Percentiles rank a stretch among this genome's conserved stretches.
Conservation (phyloP, 2,797 vertebrate genomes). For the Dendrocincla fuliginosa region DNA sequence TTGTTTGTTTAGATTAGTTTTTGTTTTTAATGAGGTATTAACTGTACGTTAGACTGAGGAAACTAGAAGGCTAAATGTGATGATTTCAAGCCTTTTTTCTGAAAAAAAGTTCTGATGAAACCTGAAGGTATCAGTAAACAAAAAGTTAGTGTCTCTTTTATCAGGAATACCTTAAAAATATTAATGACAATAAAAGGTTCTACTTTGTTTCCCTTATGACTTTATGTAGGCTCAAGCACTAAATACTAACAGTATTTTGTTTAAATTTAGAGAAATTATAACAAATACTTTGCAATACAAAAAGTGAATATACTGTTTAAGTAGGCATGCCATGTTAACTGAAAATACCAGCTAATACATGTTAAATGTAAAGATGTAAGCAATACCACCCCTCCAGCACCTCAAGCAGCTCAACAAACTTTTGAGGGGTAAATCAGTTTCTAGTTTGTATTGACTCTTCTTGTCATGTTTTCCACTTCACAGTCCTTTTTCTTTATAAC, state of each 20-base stretch:
- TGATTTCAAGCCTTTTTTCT: background rate
- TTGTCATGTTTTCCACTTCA: background rate
- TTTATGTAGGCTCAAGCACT: background rate
- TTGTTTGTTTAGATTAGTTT: background rate
- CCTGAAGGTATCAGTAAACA: background rate
- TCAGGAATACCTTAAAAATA: background rate
- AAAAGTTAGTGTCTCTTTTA: background rate
- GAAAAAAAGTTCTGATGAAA: background rate
- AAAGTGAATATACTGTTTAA: background rate
- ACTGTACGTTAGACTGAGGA: background rate
- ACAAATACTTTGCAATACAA: background rate
- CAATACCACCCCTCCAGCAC: background rate
- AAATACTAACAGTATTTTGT: background rate
- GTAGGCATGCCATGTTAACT: background rate
- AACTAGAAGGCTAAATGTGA: background rate
- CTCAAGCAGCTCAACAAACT: background rate
- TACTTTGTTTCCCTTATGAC: background rate
- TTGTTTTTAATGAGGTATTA: background rate
- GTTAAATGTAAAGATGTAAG: background rate
- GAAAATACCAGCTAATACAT: background rate
- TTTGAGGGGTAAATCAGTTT: background rate
- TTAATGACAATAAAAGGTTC: background rate
- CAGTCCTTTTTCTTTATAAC: background rate
- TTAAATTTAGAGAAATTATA: background rate
- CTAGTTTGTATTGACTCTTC: background rate